Conservation (phyloP, 1,140 invertebrate genomes). For the Argopecten irradians region DNA sequence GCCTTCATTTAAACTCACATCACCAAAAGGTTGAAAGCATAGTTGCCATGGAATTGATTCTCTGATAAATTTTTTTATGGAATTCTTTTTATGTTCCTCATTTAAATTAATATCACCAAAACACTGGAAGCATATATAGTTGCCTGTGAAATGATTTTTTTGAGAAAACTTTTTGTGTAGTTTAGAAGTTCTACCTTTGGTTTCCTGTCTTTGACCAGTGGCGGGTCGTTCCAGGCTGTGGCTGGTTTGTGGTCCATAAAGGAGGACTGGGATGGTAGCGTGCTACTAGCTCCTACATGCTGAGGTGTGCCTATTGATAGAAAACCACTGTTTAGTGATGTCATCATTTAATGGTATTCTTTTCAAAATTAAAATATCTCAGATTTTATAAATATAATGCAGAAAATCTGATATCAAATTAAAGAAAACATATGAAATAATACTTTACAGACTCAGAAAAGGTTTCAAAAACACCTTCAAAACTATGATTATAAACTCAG, state of each 20-base stretch:
- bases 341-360: background rate
- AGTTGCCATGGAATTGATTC: no score
- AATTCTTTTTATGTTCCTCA: no score
- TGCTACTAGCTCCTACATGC: conserved; percentile 44
- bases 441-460: no score
- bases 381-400: conserved; percentile 21
- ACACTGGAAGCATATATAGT: no score
- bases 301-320: background rate
- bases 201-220: conserved; percentile 66
- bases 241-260: conserved; percentile 71
- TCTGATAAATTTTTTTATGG: no score
- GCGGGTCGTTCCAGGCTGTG: conserved; percentile 76
- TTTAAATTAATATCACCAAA: no score
- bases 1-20: no score
- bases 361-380: background rate
- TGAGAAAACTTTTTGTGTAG: background rate
- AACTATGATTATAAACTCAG: no score
- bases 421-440: no score
- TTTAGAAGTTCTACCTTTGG: conserved; percentile 37
- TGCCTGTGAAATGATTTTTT: background rate
- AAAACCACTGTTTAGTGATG: background rate
- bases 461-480: no score
- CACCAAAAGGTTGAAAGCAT: no score
- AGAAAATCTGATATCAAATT: no score
- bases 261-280: conserved; percentile 56